A percentile compares a stretch with the other conserved stretches of the same genome.
phyloP scores from a whole-genome alignment of 2,113 vertebrate genomes.

The Tragelaphus strepsiceros region DNA sequence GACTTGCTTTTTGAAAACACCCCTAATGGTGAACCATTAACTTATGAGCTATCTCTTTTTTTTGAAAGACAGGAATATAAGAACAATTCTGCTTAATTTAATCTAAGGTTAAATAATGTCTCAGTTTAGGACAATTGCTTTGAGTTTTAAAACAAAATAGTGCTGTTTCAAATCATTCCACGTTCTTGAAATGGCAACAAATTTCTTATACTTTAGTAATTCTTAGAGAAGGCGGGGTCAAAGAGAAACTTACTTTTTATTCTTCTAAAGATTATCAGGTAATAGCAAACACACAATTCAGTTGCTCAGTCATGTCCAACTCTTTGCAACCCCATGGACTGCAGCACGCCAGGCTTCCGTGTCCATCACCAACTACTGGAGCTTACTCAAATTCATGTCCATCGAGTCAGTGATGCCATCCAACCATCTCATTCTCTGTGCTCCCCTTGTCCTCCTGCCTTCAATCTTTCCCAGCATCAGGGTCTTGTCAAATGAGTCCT shows the following conservation, averaged over 20 bases:
- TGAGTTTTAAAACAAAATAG: constrained; percentile 35
- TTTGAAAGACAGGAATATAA: neutral
- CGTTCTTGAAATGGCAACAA: neutral
- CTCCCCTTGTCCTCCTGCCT: neutral
- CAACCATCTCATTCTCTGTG: neutral
- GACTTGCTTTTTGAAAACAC: neutral
- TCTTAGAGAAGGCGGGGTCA: neutral
- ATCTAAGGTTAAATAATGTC: neutral
- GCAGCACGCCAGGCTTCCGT: neutral
- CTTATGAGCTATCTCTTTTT: neutral
- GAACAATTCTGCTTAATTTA: constrained; percentile 43
- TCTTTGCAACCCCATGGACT: neutral
- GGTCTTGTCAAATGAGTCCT: neutral
- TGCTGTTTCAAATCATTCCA: constrained; percentile 7
- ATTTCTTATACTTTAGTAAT: neutral
- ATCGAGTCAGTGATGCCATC: neutral
- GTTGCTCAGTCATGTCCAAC: neutral
- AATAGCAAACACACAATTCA: neutral
- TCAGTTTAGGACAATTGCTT: neutral
- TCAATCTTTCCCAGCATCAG: neutral
- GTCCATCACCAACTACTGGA: neutral
- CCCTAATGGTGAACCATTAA: neutral
- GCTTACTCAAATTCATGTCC: neutral
- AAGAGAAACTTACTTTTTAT: constrained; percentile 12
- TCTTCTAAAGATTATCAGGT: neutral